Conservation (phyloP, 2,888 invertebrate species). For the Coleophora flavipennella region DNA sequence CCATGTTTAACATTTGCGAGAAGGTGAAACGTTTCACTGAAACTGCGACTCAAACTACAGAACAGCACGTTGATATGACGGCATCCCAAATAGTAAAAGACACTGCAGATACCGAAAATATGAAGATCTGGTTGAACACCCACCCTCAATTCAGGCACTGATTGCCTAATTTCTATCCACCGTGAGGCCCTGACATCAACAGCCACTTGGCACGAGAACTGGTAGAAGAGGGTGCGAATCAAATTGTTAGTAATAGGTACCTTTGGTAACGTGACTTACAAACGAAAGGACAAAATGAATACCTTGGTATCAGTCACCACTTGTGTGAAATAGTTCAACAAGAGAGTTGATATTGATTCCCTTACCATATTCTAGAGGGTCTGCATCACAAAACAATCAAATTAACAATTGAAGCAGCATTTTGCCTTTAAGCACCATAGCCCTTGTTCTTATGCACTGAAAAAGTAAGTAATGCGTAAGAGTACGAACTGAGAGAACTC, state of each 20-base stretch:
- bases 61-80: conserved; percentile 2
- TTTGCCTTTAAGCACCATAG: too few relatives aligned
- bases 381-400: not conserved
- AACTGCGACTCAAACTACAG: not conserved
- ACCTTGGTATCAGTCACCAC: not conserved
- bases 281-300: not conserved
- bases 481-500: too few relatives aligned
- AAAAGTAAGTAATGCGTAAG: too few relatives aligned
- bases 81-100: not conserved
- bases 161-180: not conserved
- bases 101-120: not conserved
- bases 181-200: conserved; percentile 1
- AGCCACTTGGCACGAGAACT: conserved; percentile 2
- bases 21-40: not conserved
- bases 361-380: not conserved
- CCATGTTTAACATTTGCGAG: not conserved
- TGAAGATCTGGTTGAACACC: not conserved
- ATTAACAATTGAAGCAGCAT: not conserved
- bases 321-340: not conserved
- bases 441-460: too few relatives aligned
- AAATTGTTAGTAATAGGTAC: not conserved
- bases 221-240: not conserved
- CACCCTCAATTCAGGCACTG: not conserved
- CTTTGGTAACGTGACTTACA: not conserved
- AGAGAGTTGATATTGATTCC: not conserved